phyloP scores from a whole-genome alignment of 2,888 invertebrate genomes.

The Drosophila rellima region DNA sequence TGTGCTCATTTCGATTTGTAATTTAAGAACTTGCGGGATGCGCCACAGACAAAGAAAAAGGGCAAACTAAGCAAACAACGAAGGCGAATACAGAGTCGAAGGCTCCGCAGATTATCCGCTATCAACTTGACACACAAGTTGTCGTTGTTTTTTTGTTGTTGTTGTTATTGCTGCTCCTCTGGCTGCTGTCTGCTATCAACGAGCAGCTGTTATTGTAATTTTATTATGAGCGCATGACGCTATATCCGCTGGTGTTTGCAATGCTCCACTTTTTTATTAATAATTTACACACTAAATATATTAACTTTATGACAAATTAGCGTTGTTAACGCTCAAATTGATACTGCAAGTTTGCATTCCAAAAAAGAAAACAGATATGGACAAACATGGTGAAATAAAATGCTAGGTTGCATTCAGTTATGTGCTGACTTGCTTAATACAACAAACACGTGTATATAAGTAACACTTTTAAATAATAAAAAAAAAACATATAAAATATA shows the following conservation, averaged over 20 bases:
- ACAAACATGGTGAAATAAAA: not conserved
- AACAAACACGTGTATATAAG: not conserved
- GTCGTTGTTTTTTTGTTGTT: not conserved
- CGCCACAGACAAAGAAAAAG: constrained; percentile 19
- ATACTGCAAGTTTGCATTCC: constrained; percentile 29
- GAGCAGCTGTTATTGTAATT: constrained; percentile 40
- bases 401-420: constrained; percentile 11
- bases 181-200: constrained; percentile 35
- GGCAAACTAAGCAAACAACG: not conserved
- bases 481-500: not conserved
- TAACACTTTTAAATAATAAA: not conserved
- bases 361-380: constrained; percentile 10
- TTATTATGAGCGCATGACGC: constrained; percentile 22
- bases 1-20: constrained; percentile 29
- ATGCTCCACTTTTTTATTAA: constrained; percentile 12
- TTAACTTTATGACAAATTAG: constrained; percentile 23
- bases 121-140: constrained; percentile 14
- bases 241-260: not conserved
- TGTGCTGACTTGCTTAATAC: not conserved
- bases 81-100: not conserved
- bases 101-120: constrained; percentile 16
- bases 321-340: constrained; percentile 40
- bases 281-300: constrained; percentile 16
- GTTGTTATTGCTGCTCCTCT: constrained; percentile 6
- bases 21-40: constrained; percentile 13